Evolutionary conservation across 2,113 vertebrate genomes (phyloP).

Genomic region (Bos taurus): DNA sequence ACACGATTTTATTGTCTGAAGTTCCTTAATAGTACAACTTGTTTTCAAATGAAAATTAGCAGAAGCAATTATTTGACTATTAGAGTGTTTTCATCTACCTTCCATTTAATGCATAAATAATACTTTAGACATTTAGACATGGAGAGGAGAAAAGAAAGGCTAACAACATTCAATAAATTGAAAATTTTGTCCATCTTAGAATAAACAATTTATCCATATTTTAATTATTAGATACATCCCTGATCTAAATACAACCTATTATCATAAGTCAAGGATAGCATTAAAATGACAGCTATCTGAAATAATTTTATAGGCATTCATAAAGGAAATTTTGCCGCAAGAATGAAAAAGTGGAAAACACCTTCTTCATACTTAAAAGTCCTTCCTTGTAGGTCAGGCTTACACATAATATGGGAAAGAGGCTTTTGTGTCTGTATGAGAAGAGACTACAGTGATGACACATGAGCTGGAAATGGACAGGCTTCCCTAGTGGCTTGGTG

Average conservation of each 20-base stretch:
- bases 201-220: not conserved
- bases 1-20: not conserved
- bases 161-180: not conserved
- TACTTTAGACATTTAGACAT: not conserved
- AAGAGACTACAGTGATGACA: not conserved
- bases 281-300: not conserved
- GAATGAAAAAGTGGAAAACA: not conserved
- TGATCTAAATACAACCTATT: not conserved
- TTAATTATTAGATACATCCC: not conserved
- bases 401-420: not conserved
- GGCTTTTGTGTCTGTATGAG: not conserved
- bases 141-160: not conserved
- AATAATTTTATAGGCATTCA: not conserved
- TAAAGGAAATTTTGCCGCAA: not conserved
- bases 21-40: not conserved
- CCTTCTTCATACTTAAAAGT: not conserved
- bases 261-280: not conserved
- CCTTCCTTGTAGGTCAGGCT: not conserved
- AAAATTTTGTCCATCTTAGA: not conserved
- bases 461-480: not conserved
- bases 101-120: not conserved
- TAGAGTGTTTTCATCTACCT: not conserved
- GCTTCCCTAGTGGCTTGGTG: not conserved
- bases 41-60: not conserved
- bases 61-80: not conserved